A percentile compares a stretch with the other conserved stretches of the same genome.
Evolutionary conservation across 2,113 vertebrate genomes (phyloP).

Genomic region (Cyprinodon tularosa): DNA sequence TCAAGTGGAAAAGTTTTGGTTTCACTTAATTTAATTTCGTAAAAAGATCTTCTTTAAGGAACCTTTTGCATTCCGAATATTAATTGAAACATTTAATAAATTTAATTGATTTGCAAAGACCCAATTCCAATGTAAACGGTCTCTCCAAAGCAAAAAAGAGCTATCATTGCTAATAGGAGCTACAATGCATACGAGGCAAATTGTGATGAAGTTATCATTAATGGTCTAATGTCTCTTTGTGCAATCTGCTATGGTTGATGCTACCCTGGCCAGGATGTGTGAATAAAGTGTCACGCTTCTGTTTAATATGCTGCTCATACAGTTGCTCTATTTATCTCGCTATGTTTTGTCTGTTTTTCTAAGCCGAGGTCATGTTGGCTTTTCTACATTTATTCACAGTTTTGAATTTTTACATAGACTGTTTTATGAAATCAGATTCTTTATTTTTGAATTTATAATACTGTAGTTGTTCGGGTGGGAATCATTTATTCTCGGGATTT

Average conservation of each 20-base stretch:
- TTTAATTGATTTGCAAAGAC: too few relatives aligned
- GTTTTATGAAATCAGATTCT: background rate
- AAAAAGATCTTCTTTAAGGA: too few relatives aligned
- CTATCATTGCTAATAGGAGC: slow-evolving; percentile 44
- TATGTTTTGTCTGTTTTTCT: background rate
- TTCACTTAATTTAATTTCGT: too few relatives aligned
- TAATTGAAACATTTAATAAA: too few relatives aligned
- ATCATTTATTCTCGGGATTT: too few relatives aligned
- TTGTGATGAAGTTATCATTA: slow-evolving; percentile 6
- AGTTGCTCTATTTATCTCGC: background rate
- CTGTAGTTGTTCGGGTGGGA: too few relatives aligned
- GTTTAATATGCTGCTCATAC: slow-evolving; percentile 6
- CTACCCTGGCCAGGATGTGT: slow-evolving; percentile 14
- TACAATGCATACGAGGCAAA: slow-evolving; percentile 28
- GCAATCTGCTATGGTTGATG: slow-evolving; percentile 22
- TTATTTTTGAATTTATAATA: too few relatives aligned
- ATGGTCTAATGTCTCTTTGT: slow-evolving; percentile 8
- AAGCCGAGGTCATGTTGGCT: background rate
- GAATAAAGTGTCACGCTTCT: slow-evolving; percentile 10
- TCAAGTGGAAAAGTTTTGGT: too few relatives aligned
- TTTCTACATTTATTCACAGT: background rate
- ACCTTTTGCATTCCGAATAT: too few relatives aligned
- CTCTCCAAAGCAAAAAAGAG: slow-evolving; percentile 3
- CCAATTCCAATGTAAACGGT: slow-evolving; percentile 3
- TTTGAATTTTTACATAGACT: background rate